Base-by-base conservation (phyloP, 2,797 vertebrate genomes). In the Kryptolebias ocellatus region DNA sequence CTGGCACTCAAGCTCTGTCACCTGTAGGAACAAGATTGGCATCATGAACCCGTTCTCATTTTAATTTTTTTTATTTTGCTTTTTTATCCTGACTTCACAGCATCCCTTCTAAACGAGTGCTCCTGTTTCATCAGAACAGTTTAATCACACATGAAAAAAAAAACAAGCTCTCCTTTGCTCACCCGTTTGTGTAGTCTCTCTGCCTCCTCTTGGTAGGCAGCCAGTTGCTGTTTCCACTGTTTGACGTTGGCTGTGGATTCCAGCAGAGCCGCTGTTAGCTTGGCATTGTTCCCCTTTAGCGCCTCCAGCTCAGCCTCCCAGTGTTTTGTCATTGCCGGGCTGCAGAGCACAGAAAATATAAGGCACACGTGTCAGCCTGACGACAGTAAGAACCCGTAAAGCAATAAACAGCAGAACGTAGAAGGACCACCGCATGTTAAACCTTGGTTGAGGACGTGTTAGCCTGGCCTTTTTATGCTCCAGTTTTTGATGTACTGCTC, bases 211-310 rank as follows among this genome's bases (percentile, higher is more conserved):
- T 99, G 97, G 91, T 99, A 99, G 0, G 96, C 98, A 31, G 97
- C 95, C 80, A 99, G 95, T 75, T 99, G 98, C 81, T 98, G 98
- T 82, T 99, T 99, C 98, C 98, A 99, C 94, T 99, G 97, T 92
- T 99, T 99, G 74, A 99, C 98, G 0, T 98, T 99, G 93, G 96
- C 98, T 79, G 98, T 99, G 87, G 98, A 98, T 89, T 99, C 98
- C 90, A 99, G 91, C 82, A 99, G 94, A 62, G 98, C 97, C 50
- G 98, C 96, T 14, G 98, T 99, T 83, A 99, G 95, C 75, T 99
- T 99, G 84, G 98, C 97, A 1, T 99, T 99, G 91, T 98, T 99
- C 84, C 96, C 96, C 91, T 99, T 99, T 67, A 99, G 95, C 0
- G 98, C 95, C 74, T 96, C 96, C 85, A 99, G 93, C 89, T 99